Percentiles rank a stretch among this genome's conserved stretches.
These are phyloP conservation scores for Brachyptera risi DNA, from an alignment of 2,888 invertebrate species.

Conservation along the genomic window DNA sequence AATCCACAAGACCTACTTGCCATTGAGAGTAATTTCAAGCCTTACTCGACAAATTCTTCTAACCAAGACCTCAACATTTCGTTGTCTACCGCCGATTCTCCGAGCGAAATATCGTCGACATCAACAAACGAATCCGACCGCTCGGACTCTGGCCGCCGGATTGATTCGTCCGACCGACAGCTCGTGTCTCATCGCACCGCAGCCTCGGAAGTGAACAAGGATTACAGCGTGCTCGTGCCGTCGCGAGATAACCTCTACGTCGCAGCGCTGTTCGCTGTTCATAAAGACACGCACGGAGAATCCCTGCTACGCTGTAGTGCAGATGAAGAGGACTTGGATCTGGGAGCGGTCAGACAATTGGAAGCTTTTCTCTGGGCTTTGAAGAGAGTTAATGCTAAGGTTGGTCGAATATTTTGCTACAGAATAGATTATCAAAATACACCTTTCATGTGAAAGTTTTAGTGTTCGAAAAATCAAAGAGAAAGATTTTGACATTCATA, in stretches of 20 bases:
- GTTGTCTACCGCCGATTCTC: too few relatives aligned
- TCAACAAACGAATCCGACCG: too few relatives aligned
- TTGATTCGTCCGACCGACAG: conserved; percentile 16
- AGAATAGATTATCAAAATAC: too few relatives aligned
- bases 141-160: background rate
- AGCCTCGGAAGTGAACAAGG: background rate
- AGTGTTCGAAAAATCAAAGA: too few relatives aligned
- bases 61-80: too few relatives aligned
- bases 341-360: conserved; percentile 41
- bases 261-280: conserved; percentile 26
- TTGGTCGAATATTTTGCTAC: too few relatives aligned
- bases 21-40: too few relatives aligned
- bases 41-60: too few relatives aligned
- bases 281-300: conserved; percentile 20
- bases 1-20: too few relatives aligned
- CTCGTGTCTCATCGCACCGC: background rate
- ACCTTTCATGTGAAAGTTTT: too few relatives aligned
- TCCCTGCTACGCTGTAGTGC: conserved; percentile 20
- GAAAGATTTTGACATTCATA: too few relatives aligned
- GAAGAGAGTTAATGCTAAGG: conserved; percentile 41
- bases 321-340: conserved; percentile 15
- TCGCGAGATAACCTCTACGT: conserved; percentile 26
- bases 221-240: conserved; percentile 20
- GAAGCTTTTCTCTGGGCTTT: conserved; percentile 46
- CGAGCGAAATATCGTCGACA: too few relatives aligned